phyloP scores from a whole-genome alignment of 2,888 invertebrate genomes.

The Plagodis dolabraria region DNA sequence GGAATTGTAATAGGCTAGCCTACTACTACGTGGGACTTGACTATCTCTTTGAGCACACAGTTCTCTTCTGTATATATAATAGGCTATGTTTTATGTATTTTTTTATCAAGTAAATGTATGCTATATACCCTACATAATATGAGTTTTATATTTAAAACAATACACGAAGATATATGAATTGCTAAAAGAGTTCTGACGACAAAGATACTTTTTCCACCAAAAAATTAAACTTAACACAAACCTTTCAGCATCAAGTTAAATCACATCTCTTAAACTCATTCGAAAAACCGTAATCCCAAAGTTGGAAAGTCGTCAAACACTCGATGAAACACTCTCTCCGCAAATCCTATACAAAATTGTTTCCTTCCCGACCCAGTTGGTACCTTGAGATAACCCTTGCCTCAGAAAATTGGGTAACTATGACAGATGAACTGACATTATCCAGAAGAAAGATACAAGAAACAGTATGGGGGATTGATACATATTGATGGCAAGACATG shows the following conservation, averaged over 20 bases:
- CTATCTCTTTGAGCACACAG: no score
- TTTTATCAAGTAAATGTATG: no score
- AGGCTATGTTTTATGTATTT: no score
- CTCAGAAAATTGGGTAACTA: slow-evolving; percentile 65
- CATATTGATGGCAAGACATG: no score
- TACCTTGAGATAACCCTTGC: slow-evolving; percentile 53
- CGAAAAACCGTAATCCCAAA: slow-evolving; percentile 34
- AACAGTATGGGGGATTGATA: slow-evolving; percentile 19
- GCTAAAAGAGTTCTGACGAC: no score
- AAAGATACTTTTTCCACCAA: background rate
- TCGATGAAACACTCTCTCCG: slow-evolving; percentile 47
- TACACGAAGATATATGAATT: no score
- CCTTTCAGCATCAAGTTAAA: slow-evolving; percentile 35
- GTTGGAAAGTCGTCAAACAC: slow-evolving; percentile 38
- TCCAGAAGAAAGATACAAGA: slow-evolving; percentile 31
- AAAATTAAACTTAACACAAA: slow-evolving; percentile 24
- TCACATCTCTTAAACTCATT: slow-evolving; percentile 34
- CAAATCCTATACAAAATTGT: slow-evolving; percentile 57
- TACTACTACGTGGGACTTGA: no score
- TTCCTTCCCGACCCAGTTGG: slow-evolving; percentile 44
- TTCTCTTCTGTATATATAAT: no score
- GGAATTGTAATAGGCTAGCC: no score
- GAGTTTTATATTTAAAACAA: no score
- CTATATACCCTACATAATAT: no score
- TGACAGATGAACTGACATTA: slow-evolving; percentile 68